These are phyloP conservation scores for Phasia obesa DNA, from an alignment of 2,888 invertebrate species.

Conservation along the genomic window DNA sequence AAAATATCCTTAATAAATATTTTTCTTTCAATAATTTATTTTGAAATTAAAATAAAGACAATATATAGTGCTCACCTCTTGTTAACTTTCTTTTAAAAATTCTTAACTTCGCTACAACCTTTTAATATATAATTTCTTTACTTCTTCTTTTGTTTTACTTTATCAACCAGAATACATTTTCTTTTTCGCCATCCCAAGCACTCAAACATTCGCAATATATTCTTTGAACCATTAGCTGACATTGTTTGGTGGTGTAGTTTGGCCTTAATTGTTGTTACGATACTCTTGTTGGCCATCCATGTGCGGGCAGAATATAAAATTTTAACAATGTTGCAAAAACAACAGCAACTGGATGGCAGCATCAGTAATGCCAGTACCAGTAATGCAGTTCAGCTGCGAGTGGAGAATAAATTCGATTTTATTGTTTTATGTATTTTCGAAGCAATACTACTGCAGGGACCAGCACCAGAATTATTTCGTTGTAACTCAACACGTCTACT, in stretches of 20 bases:
- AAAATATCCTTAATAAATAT: too few relatives aligned
- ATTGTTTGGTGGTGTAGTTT: conserved; percentile 79
- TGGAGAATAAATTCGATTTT: conserved; percentile 75
- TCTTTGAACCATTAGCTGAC: conserved; percentile 77
- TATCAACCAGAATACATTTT: conserved; percentile 76
- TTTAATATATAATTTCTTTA: neutral
- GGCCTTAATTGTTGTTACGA: conserved; percentile 73
- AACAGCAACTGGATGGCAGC: neutral
- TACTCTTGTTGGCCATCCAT: conserved; percentile 74
- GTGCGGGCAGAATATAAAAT: conserved; percentile 74
- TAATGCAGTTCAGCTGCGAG: neutral
- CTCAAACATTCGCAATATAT: conserved; percentile 78
- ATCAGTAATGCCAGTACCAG: neutral
- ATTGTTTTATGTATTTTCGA: conserved; percentile 78
- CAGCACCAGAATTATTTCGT: conserved; percentile 74
- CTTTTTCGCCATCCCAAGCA: conserved; percentile 80
- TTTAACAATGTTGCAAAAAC: conserved; percentile 47
- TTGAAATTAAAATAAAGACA: too few relatives aligned
- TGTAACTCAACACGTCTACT: conserved; percentile 77
- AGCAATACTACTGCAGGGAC: conserved; percentile 79
- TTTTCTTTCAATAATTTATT: too few relatives aligned
- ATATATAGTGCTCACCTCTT: too few relatives aligned
- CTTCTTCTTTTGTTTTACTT: neutral
- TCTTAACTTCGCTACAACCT: too few relatives aligned
- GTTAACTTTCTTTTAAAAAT: too few relatives aligned